phyloP scores from a whole-genome alignment of 2,888 invertebrate species.

The Noctua pronuba region DNA sequence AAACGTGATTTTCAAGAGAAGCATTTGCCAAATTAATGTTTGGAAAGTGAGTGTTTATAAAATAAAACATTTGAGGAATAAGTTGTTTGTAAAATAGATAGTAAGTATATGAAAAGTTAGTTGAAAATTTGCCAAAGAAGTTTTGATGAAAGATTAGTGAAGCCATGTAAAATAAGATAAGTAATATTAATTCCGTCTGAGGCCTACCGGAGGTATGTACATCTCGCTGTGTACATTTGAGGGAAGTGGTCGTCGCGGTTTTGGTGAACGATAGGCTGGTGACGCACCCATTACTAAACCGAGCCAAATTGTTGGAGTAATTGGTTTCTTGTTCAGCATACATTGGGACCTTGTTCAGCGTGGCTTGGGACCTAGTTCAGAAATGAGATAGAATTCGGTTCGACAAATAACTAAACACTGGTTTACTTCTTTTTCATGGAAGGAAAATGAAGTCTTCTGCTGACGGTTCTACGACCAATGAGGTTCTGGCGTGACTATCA shows the following conservation, averaged over 20 bases:
- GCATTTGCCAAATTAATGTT: too few species aligned
- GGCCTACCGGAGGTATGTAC: neutral
- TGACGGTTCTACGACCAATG: neutral
- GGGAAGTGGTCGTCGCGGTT: constrained; percentile 12
- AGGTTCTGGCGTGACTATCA: neutral
- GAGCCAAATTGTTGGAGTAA: constrained; percentile 21
- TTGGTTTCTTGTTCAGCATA: constrained; percentile 29
- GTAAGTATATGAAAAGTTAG: neutral
- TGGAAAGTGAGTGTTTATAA: too few species aligned
- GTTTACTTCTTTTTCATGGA: neutral
- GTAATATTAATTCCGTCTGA: neutral
- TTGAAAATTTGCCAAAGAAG: too few species aligned
- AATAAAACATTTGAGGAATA: too few species aligned
- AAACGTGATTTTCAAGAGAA: too few species aligned
- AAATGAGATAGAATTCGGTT: too few species aligned
- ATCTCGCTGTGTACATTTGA: neutral
- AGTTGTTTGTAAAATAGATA: too few species aligned
- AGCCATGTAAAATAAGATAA: too few species aligned
- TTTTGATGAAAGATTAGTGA: too few species aligned
- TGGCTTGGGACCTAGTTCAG: too few species aligned
- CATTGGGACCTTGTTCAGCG: too few species aligned
- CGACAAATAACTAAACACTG: neutral
- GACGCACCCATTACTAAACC: neutral
- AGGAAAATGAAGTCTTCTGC: neutral
- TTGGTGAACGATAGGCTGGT: constrained; percentile 6